Evolutionary conservation across 1,140 invertebrate species (phyloP), one percentile per base, ranked within the genome.

Genomic region (Sesamia nonagrioides): DNA sequence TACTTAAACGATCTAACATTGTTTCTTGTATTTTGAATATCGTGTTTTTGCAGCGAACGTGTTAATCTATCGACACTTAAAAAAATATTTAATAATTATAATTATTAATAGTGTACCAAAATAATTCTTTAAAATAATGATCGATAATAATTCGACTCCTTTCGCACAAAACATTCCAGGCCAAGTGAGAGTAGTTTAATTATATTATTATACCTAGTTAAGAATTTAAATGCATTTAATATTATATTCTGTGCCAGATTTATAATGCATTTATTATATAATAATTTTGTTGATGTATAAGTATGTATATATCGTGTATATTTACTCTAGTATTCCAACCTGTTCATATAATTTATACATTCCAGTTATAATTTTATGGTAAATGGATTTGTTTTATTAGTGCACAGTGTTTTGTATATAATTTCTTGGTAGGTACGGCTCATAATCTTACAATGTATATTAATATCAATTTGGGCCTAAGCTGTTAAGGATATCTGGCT

Each of bases 131-230:
- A 61, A 21, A 42, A 72, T 72, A 74, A 58, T 79, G 50, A 79
- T 63, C 61, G 78, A 52, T 79, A 63, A 48, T 58, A 75, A 52
- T 66, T 63, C 27, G 61, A 60, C 68, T 54, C 50, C 13, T 42
- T 66, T 77, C 75, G 79, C 79, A 77, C 75, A 81, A 77, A 77
- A 63, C 79, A 81, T 81, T 81, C 75, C 79, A 81, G 52, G 68
- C 74, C 78, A 71, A 58, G 60, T 80, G 66, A 72, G 54, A 77
- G 63, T 80, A 75, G 73, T 75, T 45, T 58, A 56, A 75, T 80
- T 69, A 76, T 80, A 76, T 80, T 77, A 77, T 58, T 56, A 18
- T 52, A 52, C 69, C 56, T 18, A 37, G 58, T 15, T 52, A 40
- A 50, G 54, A 60, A n/a, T 56, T 73, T 61, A 15, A 45, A 61